These are phyloP conservation scores for Rhynchophorus ferrugineus DNA, from an alignment of 1,140 invertebrate genomes.

Conservation along the genomic window DNA sequence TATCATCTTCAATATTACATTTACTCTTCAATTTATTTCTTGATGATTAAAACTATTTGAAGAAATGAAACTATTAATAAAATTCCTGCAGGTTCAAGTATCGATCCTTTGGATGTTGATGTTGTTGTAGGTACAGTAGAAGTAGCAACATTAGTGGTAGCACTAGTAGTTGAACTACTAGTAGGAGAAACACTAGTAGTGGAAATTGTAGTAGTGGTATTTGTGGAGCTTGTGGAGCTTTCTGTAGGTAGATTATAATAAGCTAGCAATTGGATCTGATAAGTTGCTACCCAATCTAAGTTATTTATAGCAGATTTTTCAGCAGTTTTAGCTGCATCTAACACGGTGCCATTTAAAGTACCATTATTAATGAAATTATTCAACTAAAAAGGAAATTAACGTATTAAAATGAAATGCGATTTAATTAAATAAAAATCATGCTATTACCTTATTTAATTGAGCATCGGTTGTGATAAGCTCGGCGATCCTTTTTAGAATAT, in stretches of 20 bases:
- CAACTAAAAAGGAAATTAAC: conserved; percentile 9
- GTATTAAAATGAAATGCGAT: not conserved
- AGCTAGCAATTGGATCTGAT: not conserved
- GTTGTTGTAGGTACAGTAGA: too few relatives aligned
- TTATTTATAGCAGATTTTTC: conserved; percentile 3
- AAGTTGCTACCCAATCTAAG: conserved; percentile 9
- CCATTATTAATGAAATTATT: not conserved
- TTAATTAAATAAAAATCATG: not conserved
- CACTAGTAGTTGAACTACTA: not conserved
- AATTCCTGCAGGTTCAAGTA: too few relatives aligned
- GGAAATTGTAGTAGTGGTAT: not conserved
- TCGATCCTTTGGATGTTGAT: too few relatives aligned
- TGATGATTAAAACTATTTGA: too few relatives aligned
- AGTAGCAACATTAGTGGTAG: too few relatives aligned
- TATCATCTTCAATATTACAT: too few relatives aligned
- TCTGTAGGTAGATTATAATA: conserved; percentile 7
- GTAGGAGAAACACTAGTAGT: not conserved
- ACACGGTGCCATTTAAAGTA: conserved; percentile 1
- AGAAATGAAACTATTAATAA: too few relatives aligned
- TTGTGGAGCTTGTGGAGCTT: not conserved
- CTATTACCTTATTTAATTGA: conserved; percentile 11
- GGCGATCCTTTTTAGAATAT: conserved; percentile 15
- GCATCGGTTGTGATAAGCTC: conserved; percentile 11
- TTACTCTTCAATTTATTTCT: too few relatives aligned
- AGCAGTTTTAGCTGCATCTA: conserved; percentile 4